Evolutionary conservation across 2,113 vertebrate genomes (phyloP).

Genomic region (Ochotona princeps): DNA sequence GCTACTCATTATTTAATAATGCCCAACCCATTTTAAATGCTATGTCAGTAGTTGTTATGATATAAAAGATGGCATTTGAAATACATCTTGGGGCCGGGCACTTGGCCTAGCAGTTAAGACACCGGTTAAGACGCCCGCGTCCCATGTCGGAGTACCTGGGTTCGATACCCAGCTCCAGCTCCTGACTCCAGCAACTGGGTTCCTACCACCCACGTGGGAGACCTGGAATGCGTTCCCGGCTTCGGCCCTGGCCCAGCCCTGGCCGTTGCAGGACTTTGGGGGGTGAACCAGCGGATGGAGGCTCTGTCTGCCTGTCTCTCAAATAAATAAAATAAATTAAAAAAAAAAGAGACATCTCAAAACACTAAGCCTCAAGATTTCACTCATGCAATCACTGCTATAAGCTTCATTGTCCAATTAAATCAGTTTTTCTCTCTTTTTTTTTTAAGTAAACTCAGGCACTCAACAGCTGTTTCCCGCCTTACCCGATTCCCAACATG

Average conservation of each 20-base stretch:
- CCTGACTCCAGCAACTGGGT: no score
- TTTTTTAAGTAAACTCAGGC: background rate
- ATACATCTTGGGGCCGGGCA: background rate
- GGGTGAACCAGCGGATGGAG: no score
- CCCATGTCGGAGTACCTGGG: no score
- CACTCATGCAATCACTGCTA: background rate
- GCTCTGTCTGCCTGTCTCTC: no score
- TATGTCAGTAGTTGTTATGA: background rate
- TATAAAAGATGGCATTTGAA: background rate
- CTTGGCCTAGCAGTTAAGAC: no score
- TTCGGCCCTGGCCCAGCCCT: no score
- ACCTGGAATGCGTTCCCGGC: no score
- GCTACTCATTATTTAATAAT: background rate
- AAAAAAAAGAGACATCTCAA: background rate
- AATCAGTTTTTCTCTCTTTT: background rate
- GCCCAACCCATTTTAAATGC: background rate
- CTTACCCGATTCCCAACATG: conserved; percentile 96
- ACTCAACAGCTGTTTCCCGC: background rate
- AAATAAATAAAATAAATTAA: no score
- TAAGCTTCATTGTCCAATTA: background rate
- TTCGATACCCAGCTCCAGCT: no score
- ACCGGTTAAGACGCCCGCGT: no score
- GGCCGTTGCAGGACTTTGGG: no score
- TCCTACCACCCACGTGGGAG: no score
- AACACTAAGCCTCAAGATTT: background rate